A percentile compares a stretch with the other conserved stretches of the same genome.
phyloP scores from a whole-genome alignment of 2,888 invertebrate species.

The Pelosia muscerda region DNA sequence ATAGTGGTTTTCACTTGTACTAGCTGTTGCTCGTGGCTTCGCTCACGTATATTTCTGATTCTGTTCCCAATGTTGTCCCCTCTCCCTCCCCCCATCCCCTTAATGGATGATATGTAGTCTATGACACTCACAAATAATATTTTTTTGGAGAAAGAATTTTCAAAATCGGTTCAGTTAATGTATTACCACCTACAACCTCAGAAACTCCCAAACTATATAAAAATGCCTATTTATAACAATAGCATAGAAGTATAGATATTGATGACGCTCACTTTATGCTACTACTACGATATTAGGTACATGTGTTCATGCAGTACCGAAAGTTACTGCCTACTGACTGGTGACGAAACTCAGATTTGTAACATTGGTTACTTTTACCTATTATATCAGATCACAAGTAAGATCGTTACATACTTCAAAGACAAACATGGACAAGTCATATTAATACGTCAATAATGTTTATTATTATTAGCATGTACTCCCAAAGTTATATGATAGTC shows the following conservation, averaged over 20 bases:
- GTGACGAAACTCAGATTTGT: not conserved
- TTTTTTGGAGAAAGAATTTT: too few species aligned
- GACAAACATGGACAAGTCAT: not conserved
- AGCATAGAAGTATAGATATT: too few species aligned
- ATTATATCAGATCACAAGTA: not conserved
- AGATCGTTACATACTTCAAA: not conserved
- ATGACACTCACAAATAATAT: too few species aligned
- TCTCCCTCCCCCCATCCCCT: too few species aligned
- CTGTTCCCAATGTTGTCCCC: too few species aligned
- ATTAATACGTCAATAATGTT: not conserved
- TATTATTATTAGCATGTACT: not conserved
- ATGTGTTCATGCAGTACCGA: not conserved
- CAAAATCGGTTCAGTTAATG: too few species aligned
- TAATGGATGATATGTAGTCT: too few species aligned
- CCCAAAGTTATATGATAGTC: not conserved
- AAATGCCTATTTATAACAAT: too few species aligned
- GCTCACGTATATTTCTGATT: too few species aligned
- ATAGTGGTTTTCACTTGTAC: not conserved
- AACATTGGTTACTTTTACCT: not conserved
- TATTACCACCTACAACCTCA: too few species aligned
- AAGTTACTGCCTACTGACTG: not conserved
- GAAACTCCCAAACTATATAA: too few species aligned
- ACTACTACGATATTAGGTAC: not conserved
- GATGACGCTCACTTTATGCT: not conserved
- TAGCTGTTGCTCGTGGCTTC: too few species aligned